Base-by-base conservation (phyloP, 1,140 invertebrate species). In the Helicorthomorpha holstii region DNA sequence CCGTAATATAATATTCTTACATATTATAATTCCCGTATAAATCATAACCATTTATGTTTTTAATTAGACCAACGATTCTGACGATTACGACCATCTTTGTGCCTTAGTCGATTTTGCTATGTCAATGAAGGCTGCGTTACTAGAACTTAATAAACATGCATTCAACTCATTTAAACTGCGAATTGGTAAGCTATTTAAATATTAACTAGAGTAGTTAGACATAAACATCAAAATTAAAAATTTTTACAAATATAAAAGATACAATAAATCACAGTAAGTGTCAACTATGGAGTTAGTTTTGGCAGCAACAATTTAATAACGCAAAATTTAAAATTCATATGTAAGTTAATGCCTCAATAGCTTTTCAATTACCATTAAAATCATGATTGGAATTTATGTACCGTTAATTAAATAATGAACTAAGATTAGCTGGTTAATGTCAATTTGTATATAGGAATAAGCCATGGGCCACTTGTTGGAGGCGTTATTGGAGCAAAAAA, bases 401-500 rank as follows among this genome's bases (percentile, higher is more conserved):
- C 10, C 34, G 34, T 38, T 38, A 10, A 38, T 10, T 38, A 38
- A 19, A 34, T 7, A 34, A 29, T 7, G 3, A 4, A 34, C 2
- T 10, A 34, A 19, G 22, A 34, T n/a, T n/a, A n/a, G n/a, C n/a
- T n/a, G n/a, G 29, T 34, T 7, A 34, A 34, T 34, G 29, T 7
- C 44, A 21, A 7, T 58, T 24, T 55, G 27, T 59, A 59, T 63
- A n/a, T 57, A 85, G 83, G 81, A 21, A 89, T 97, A 44, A 90
- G 86, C 62, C 85, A 87, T 62, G 93, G 92, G 0, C 87, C 91
- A 0, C 67, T 96, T 1, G 92, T 98, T 0, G 93, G 93, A 49
- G 94, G 94, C 1, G 94, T 98, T 0, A 97, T 98, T 57, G 94
- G 93, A 0, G 92, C 91, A 0, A 77, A 90, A 25, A 97, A 98